Evolutionary conservation across 2,888 invertebrate species (phyloP).

Genomic region (Meandrusa payeni): DNA sequence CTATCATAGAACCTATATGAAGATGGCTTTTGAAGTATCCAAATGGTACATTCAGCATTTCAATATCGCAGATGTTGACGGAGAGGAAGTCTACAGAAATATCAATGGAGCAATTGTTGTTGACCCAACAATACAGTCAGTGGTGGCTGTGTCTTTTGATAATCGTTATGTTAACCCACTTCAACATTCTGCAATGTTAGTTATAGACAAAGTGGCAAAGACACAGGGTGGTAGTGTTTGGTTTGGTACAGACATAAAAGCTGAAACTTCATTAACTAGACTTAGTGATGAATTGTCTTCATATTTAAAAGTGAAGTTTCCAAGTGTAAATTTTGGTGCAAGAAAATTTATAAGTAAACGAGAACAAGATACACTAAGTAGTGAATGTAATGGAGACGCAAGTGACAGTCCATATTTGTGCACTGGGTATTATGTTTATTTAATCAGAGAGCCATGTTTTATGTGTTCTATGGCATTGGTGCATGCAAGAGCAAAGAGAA

Average conservation of each 20-base stretch:
- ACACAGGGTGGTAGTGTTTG: slow-evolving; percentile 91
- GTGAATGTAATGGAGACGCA: slow-evolving; percentile 20
- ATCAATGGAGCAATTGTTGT: slow-evolving; percentile 81
- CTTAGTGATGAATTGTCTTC: slow-evolving; percentile 58
- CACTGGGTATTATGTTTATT: slow-evolving; percentile 92
- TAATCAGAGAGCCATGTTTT: slow-evolving; percentile 92
- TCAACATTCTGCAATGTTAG: slow-evolving; percentile 92
- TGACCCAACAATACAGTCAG: slow-evolving; percentile 84
- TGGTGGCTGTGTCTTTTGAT: slow-evolving; percentile 85
- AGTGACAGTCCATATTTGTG: slow-evolving; percentile 87
- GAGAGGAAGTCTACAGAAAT: slow-evolving; percentile 32
- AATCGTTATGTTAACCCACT: slow-evolving; percentile 83
- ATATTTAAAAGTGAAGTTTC: slow-evolving; percentile 52
- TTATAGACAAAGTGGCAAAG: slow-evolving; percentile 91
- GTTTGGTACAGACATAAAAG: slow-evolving; percentile 40
- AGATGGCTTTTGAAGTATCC: slow-evolving; percentile 78
- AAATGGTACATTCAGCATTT: slow-evolving; percentile 41
- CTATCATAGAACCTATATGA: slow-evolving; percentile 81
- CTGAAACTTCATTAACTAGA: slow-evolving; percentile 41
- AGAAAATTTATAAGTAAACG: slow-evolving; percentile 50
- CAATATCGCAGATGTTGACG: slow-evolving; percentile 14
- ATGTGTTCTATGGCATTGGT: slow-evolving; percentile 98
- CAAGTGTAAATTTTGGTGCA: slow-evolving; percentile 70
- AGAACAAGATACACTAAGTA: slow-evolving; percentile 40
- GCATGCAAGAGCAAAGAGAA: slow-evolving; percentile 91